Conservation (phyloP, 2,888 invertebrate species). For the Colostygia pectinataria region DNA sequence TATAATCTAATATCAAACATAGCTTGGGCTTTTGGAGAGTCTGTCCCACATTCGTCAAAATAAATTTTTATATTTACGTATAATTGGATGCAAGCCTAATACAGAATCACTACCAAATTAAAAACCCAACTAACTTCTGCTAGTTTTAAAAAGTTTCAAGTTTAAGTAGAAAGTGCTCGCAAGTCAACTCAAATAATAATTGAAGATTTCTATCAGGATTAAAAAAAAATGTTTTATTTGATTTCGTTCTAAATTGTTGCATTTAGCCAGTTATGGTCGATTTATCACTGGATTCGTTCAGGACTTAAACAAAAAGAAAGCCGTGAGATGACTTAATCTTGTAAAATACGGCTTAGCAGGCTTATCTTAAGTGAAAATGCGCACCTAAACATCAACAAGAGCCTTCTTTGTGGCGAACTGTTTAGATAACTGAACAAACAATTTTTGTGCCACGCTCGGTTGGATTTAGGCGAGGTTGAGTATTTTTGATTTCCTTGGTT, state of each 20-base stretch:
- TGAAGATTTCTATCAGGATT: too few relatives aligned
- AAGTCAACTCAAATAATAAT: too few relatives aligned
- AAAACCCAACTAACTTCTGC: too few relatives aligned
- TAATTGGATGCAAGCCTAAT: too few relatives aligned
- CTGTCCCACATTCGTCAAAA: too few relatives aligned
- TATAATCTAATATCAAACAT: too few relatives aligned
- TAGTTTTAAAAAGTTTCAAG: too few relatives aligned
- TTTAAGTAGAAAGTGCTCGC: too few relatives aligned
- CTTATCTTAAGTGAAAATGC: slow-evolving; percentile 63
- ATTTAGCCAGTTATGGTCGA: slow-evolving; percentile 44
- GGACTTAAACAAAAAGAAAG: slow-evolving; percentile 58
- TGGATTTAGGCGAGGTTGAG: slow-evolving; percentile 21
- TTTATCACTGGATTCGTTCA: slow-evolving; percentile 54
- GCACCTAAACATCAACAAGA: slow-evolving; percentile 53
- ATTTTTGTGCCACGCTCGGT: slow-evolving; percentile 35
- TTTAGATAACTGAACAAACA: slow-evolving; percentile 40
- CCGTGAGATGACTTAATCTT: slow-evolving; percentile 56
- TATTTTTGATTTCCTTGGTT: slow-evolving; percentile 13
- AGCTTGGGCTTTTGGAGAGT: too few relatives aligned
- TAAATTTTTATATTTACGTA: too few relatives aligned
- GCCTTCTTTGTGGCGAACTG: slow-evolving; percentile 41
- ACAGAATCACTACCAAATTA: too few relatives aligned
- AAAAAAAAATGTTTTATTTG: slow-evolving; percentile 8
- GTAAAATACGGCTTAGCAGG: slow-evolving; percentile 56
- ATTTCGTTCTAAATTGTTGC: slow-evolving; percentile 33